These are phyloP conservation scores for Laothoe populi DNA, from an alignment of 2,888 invertebrate genomes.

Conservation along the genomic window DNA sequence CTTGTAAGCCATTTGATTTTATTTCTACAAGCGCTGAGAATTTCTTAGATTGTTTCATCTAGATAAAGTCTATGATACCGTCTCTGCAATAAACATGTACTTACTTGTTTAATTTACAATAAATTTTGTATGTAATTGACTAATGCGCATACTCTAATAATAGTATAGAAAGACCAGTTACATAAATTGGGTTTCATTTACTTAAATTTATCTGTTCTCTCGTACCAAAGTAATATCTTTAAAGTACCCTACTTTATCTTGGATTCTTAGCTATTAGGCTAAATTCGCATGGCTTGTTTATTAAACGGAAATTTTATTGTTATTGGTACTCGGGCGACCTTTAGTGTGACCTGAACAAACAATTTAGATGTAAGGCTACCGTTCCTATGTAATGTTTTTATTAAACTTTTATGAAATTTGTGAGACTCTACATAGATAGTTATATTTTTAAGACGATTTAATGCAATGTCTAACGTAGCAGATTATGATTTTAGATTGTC, in stretches of 20 bases:
- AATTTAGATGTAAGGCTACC: no score
- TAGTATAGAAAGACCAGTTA: background rate
- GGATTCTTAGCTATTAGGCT: background rate
- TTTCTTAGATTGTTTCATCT: constrained; percentile 22
- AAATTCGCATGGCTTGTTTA: background rate
- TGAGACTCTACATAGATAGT: no score
- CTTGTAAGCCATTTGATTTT: constrained; percentile 21
- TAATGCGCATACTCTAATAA: constrained; percentile 9
- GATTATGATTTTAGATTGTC: no score
- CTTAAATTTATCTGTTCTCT: background rate
- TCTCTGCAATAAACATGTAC: constrained; percentile 8
- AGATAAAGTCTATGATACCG: constrained; percentile 19
- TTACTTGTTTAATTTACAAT: constrained; percentile 7
- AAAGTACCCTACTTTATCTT: constrained; percentile 1
- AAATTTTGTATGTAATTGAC: constrained; percentile 17
- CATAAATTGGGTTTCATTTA: constrained; percentile 2
- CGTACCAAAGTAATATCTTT: background rate
- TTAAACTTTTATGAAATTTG: no score
- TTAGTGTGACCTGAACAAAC: background rate
- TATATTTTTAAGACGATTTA: no score
- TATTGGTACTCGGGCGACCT: background rate
- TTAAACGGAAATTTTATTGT: background rate
- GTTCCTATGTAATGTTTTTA: no score
- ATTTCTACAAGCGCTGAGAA: constrained; percentile 19
- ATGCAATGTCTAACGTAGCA: no score